These are phyloP conservation scores for Indicator indicator DNA, from an alignment of 2,113 vertebrate genomes.

Conservation along the genomic window DNA sequence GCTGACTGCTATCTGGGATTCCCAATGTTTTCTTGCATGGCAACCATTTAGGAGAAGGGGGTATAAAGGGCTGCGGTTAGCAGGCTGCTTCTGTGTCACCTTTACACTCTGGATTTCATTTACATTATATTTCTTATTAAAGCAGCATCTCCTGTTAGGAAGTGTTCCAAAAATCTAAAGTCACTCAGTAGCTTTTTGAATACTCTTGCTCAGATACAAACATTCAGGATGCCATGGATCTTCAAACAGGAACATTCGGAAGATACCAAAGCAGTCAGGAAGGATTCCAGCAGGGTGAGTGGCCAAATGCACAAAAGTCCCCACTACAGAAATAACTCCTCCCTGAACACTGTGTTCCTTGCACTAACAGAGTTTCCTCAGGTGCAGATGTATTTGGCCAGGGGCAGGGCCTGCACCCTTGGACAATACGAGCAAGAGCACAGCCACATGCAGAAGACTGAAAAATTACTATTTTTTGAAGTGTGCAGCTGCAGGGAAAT, in stretches of 20 bases:
- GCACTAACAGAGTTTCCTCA: neutral
- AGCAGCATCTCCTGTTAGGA: neutral
- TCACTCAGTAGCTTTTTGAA: neutral
- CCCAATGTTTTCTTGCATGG: neutral
- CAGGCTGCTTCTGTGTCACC: neutral
- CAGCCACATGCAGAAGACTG: neutral
- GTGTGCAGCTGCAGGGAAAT: neutral
- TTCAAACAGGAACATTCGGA: neutral
- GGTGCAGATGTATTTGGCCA: rapidly evolving
- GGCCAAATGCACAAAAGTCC: neutral
- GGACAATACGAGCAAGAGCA: neutral
- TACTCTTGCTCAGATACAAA: neutral
- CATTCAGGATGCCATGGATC: rapidly evolving
- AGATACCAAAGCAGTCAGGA: neutral
- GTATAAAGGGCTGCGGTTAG: neutral
- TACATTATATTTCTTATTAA: neutral
- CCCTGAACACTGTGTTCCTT: neutral
- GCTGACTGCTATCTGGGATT: neutral
- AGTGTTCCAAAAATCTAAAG: neutral
- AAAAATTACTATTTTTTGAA: neutral
- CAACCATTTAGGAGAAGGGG: neutral
- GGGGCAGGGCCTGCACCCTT: neutral
- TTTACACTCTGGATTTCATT: neutral
- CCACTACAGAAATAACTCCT: neutral
- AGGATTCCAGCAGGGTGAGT: neutral